Percentiles rank a stretch among this genome's conserved stretches.
phyloP scores from a whole-genome alignment of 2,113 vertebrate species.

The Picathartes gymnocephalus region DNA sequence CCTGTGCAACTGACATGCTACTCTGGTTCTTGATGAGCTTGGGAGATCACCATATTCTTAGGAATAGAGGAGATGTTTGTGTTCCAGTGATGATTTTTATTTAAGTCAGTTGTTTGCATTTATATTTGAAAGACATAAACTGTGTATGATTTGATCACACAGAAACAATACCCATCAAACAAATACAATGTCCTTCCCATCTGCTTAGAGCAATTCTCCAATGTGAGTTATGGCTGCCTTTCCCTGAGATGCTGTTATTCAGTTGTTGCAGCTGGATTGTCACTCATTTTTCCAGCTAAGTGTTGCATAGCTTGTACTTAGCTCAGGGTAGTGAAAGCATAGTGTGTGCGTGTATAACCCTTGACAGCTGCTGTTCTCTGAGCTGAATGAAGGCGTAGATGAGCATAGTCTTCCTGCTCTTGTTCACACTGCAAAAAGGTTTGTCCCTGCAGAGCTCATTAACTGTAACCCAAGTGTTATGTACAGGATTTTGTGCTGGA shows the following conservation, averaged over 20 bases:
- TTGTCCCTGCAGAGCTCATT: not conserved
- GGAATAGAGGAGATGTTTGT: not conserved
- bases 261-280: conserved; percentile 16
- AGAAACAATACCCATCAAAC: not conserved
- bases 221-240: not conserved
- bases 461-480: not conserved
- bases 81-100: not conserved
- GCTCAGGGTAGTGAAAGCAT: not conserved
- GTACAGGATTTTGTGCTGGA: not conserved
- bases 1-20: not conserved
- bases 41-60: not conserved
- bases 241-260: not conserved
- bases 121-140: not conserved
- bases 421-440: not conserved
- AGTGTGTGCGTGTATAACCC: not conserved
- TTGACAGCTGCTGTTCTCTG: not conserved
- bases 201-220: not conserved
- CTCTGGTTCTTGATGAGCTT: not conserved
- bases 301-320: not conserved
- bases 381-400: not conserved
- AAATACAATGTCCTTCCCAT: not conserved
- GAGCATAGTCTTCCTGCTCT: not conserved
- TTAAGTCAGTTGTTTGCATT: not conserved
- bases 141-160: not conserved
- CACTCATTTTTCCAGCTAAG: not conserved